A percentile compares a stretch with the other conserved stretches of the same genome.
phyloP scores from a whole-genome alignment of 1,140 invertebrate species.

The Coelopa frigida region DNA sequence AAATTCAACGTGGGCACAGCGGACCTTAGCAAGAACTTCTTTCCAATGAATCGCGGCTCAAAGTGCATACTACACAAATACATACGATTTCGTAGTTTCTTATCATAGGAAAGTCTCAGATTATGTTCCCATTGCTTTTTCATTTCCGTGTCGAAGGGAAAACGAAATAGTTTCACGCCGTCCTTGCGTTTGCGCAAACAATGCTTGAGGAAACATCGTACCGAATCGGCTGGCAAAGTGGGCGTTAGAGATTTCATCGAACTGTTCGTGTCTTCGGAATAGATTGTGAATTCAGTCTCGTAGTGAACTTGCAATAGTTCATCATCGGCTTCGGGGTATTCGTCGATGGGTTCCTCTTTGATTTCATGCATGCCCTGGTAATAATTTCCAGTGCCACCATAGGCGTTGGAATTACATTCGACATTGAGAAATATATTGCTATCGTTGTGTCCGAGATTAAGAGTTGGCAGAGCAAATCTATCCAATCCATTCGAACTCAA shows the following conservation, averaged over 20 bases:
- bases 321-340: neutral
- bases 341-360: neutral
- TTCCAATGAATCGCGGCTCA: no score
- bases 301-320: neutral
- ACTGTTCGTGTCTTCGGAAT: neutral
- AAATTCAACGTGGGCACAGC: conserved; percentile 36
- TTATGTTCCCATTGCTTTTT: conserved; percentile 8
- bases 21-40: no score
- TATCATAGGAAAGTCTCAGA: neutral
- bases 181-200: neutral
- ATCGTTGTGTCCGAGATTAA: no score
- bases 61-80: no score
- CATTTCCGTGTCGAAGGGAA: conserved; percentile 1
- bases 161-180: conserved; percentile 7
- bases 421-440: no score
- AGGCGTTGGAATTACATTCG: no score
- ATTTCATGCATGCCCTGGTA: neutral
- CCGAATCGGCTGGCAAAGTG: neutral
- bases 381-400: no score
- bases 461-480: no score
- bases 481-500: no score
- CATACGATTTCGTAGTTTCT: conserved; percentile 4
- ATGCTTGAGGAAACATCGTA: conserved; percentile 1
- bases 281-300: neutral
- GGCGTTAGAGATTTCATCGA: neutral